Evolutionary conservation across 1,140 invertebrate genomes (phyloP), one percentile per base, ranked within the genome.

Genomic region (Battus philenor): DNA sequence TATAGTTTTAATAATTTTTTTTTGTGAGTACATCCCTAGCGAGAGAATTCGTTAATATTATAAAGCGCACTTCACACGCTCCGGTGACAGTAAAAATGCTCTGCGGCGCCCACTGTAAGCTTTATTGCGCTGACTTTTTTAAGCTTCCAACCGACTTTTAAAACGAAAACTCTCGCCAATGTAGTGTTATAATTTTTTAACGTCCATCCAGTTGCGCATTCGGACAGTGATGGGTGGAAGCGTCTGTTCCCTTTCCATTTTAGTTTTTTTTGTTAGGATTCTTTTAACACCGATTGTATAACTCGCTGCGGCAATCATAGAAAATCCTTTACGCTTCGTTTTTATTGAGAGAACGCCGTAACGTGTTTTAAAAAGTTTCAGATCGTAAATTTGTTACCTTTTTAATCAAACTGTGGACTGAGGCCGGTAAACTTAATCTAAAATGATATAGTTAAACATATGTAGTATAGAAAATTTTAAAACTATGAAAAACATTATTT

Each of bases 11-110:
- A n/a, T n/a, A n/a, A n/a, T n/a, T n/a, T n/a, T n/a, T n/a, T n/a
- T n/a, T n/a, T n/a, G n/a, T n/a, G n/a, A n/a, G n/a, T 9, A 57
- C 54, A 47, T 18, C 27, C 41, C 48, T 66, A 26, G 31, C 54
- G 49, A 50, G 43, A 54, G 50, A 53, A 50, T 48, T 59, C 52
- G 54, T 72, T 61, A 67, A 72, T 74, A 78, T 70, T 68, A 68
- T 59, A 68, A 61, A 38, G 45, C 50, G 54, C 52, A 55, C 47
- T 69, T 71, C 68, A 67, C 65, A 65, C 65, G 54, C 62, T 52
- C 50, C 10, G 50, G 32, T 49, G 64, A 50, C 56, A 54, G 54
- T 66, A 64, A 67, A 69, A 70, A 66, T 58, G 51, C 57, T 65
- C 44, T 50, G 43, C 51, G 55, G 47, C 38, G 54, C 54, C 47